Evolutionary conservation across 2,113 vertebrate species (phyloP).

Genomic region (Pogona vitticeps): DNA sequence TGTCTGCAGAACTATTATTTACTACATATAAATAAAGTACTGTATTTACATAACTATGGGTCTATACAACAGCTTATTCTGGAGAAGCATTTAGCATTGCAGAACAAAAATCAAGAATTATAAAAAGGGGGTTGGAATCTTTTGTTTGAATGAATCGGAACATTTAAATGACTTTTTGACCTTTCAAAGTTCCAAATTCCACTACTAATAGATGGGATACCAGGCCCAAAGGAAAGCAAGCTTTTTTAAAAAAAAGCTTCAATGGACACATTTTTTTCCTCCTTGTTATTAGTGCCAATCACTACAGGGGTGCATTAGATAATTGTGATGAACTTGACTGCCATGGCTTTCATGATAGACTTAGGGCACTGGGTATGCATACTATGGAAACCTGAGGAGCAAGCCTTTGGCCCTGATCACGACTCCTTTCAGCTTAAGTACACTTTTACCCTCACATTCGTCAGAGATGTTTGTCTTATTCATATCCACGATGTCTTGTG

Average conservation of each 20-base stretch:
- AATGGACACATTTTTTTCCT: background rate
- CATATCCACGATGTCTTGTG: background rate
- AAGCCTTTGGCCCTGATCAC: background rate
- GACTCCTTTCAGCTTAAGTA: background rate
- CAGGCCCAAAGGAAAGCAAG: conserved; percentile 6
- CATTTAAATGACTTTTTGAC: conserved; percentile 28
- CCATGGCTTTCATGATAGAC: background rate
- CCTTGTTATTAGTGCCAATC: background rate
- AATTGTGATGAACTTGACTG: background rate
- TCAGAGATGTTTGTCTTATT: background rate
- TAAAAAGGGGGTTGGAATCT: conserved; percentile 21
- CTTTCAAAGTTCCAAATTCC: conserved; percentile 37
- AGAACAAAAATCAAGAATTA: conserved; percentile 43
- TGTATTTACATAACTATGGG: conserved; percentile 70
- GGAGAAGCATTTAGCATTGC: conserved; percentile 68
- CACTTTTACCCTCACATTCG: background rate
- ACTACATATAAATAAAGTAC: conserved; percentile 74
- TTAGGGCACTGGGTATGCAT: background rate
- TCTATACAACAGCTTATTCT: conserved; percentile 65
- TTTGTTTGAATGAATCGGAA: conserved; percentile 49
- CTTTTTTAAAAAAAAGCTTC: background rate
- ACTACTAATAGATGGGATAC: background rate
- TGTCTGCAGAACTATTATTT: conserved; percentile 71
- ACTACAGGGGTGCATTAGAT: background rate
- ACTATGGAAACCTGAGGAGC: background rate